Conservation (phyloP, 2,888 invertebrate genomes). For the Schizaphis graminum region DNA sequence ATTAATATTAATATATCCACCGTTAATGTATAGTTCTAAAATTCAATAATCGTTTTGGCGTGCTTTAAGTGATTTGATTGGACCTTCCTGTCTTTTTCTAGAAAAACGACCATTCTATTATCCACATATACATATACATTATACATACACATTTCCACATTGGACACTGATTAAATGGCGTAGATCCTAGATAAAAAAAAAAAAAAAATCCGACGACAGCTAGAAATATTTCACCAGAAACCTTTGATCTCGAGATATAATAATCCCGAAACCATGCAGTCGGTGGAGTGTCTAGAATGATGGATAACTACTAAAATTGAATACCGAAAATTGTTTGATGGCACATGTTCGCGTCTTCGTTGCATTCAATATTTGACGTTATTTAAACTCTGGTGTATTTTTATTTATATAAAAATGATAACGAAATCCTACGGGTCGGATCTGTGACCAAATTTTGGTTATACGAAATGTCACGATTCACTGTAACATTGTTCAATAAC, state of each 20-base stretch:
- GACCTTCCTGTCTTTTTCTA: background rate
- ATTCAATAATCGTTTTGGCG: background rate
- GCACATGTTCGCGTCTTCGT: background rate
- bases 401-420: background rate
- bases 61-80: background rate
- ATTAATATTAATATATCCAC: background rate
- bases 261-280: background rate
- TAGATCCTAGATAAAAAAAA: background rate
- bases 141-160: background rate
- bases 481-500: background rate
- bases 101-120: background rate
- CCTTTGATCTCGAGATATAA: background rate
- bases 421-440: background rate
- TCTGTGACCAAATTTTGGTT: background rate
- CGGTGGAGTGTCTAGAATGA: background rate
- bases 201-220: background rate
- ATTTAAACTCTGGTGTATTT: background rate
- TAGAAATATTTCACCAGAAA: background rate
- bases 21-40: background rate
- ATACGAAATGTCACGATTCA: background rate
- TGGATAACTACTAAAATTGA: background rate
- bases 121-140: background rate
- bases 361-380: background rate
- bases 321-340: background rate
- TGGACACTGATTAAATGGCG: background rate